Base-by-base conservation (phyloP, 2,113 vertebrate species). In the Epinephelus cyanopodus region DNA sequence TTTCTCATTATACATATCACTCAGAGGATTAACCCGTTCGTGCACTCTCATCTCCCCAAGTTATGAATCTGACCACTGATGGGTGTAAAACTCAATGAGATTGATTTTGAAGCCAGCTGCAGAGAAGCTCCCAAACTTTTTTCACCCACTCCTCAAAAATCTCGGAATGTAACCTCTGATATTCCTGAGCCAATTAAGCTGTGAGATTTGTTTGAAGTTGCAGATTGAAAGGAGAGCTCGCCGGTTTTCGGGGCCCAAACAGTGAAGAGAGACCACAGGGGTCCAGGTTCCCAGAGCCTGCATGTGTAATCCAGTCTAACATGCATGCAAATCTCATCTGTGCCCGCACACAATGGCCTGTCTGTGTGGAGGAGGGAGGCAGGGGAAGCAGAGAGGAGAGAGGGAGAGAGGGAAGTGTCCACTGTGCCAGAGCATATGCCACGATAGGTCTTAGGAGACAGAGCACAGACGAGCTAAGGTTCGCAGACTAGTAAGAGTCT, bases 271-370 rank as follows among this genome's bases (percentile, higher is more conserved):
- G 90, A 91, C 91, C 87, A 78, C 90, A 82, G 93, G 93, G 93
- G 93, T 94, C 90, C 90, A 82, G 88, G 87, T 94, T 96, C 94
- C 93, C 94, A 94, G 91, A 91, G 92, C 82, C 89, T 83, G 90
- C 68, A 82, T 93, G 94, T 94, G 94, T 96, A 95, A 96, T 95
- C 94, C 95, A 92, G 90, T 89, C 92, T 94, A 96, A 95, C 94
- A 94, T 47, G 93, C 94, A 94, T 95, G 95, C 95, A 95, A 95
- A 96, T 96, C 95, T 94, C 92, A 95, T 95, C 94, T 93, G 86
- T 89, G 92, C 88, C 93, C 89, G 77, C 86, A 91, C 94, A 96
- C 95, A 95, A 95, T 94, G 92, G 91, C 82, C 85, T 80, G 94
- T 90, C 92, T 96, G 93, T 95, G 91, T 87, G 77, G 65, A 77